Evolutionary conservation across 2,113 vertebrate species (phyloP).

Genomic region (Spermophilus dauricus): DNA sequence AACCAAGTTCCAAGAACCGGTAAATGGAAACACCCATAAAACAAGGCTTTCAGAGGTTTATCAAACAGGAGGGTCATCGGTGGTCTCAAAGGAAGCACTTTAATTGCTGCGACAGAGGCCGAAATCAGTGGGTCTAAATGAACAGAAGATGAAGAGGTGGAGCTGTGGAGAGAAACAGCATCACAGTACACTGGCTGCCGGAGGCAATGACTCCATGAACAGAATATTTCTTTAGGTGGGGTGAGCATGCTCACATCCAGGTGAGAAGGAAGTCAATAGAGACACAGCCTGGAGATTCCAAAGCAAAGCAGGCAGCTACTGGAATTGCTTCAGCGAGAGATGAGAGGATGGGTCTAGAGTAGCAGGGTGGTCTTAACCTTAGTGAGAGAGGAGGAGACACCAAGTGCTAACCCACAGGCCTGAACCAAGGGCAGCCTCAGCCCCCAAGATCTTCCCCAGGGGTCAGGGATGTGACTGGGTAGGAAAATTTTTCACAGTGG

Average conservation of each 20-base stretch:
- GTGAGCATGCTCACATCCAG: neutral
- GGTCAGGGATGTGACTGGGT: neutral
- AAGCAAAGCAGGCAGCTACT: neutral
- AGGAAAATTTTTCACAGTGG: neutral
- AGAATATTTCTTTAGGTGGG: neutral
- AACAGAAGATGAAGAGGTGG: neutral
- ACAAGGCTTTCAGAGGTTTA: neutral
- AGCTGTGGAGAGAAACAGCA: neutral
- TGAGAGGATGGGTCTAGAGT: neutral
- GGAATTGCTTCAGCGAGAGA: neutral
- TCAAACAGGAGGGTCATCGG: neutral
- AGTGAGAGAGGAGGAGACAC: neutral
- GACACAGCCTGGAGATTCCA: neutral
- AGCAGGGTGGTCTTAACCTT: neutral
- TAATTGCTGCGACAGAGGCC: neutral
- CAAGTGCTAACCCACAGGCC: neutral
- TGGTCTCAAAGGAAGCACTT: neutral
- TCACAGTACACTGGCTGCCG: fast-evolving
- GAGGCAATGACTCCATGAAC: fast-evolving
- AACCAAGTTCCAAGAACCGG: neutral
- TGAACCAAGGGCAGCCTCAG: fast-evolving
- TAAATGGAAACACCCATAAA: neutral
- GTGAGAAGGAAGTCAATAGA: neutral
- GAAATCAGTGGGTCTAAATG: neutral
- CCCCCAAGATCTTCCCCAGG: neutral